These are phyloP conservation scores for Siphonodentalium dalli DNA, from an alignment of 2,888 invertebrate species.

Conservation along the genomic window DNA sequence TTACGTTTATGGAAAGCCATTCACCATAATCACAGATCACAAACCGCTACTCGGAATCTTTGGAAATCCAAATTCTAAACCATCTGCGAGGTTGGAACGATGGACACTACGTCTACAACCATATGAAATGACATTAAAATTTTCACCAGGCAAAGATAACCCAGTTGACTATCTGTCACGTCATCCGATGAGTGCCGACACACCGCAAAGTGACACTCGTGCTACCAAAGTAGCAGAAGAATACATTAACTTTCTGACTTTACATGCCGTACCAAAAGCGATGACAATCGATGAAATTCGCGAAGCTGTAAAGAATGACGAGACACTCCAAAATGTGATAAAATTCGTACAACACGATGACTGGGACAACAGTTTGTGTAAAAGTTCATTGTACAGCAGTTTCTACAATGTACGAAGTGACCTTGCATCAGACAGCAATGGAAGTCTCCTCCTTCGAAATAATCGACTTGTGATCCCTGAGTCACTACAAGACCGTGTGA, in stretches of 20 bases:
- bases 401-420: slow-evolving; percentile 11
- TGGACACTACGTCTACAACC: slow-evolving; percentile 28
- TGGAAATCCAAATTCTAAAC: slow-evolving; percentile 31
- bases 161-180: slow-evolving; percentile 32
- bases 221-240: slow-evolving; percentile 17
- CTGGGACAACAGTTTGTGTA: background rate
- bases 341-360: slow-evolving; percentile 1
- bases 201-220: background rate
- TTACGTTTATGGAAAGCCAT: slow-evolving; percentile 36
- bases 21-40: slow-evolving; percentile 43
- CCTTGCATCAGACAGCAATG: background rate
- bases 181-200: slow-evolving; percentile 23
- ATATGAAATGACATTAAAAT: slow-evolving; percentile 26
- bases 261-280: slow-evolving; percentile 23
- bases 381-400: background rate
- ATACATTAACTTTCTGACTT: slow-evolving; percentile 21
- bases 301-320: slow-evolving; percentile 8
- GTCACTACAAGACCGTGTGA: background rate
- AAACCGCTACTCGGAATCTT: slow-evolving; percentile 40
- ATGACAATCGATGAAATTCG: slow-evolving; percentile 22
- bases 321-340: slow-evolving; percentile 2
- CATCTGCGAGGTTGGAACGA: slow-evolving; percentile 30
- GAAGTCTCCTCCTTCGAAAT: slow-evolving; percentile 1
- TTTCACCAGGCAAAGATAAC: slow-evolving; percentile 30
- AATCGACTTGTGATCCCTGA: slow-evolving; percentile 20